These are phyloP conservation scores for Varanus salvator DNA, from an alignment of 2,113 vertebrate species.

Conservation along the genomic window DNA sequence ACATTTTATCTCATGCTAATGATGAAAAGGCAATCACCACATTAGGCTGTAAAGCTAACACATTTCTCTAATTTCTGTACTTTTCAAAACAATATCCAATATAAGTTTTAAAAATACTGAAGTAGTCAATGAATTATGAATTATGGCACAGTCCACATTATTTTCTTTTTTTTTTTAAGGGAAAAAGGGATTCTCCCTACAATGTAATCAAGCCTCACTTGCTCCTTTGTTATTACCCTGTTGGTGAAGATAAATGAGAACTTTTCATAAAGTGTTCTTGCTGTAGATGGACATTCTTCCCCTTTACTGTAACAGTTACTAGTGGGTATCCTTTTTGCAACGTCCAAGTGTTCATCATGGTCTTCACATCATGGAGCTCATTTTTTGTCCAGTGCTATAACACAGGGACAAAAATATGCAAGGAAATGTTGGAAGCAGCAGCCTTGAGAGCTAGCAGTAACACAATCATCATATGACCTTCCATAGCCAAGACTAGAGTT, in stretches of 20 bases:
- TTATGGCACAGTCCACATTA: not conserved
- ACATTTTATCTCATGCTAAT: not conserved
- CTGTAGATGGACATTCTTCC: slow-evolving; percentile 81
- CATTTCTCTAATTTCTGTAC: not conserved
- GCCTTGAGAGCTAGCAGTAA: not conserved
- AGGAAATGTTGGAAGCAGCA: not conserved
- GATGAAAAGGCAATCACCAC: not conserved
- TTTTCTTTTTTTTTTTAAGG: not conserved
- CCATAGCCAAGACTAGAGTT: not conserved
- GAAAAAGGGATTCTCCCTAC: not conserved
- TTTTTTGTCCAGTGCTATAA: slow-evolving; percentile 82
- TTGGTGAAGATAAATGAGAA: slow-evolving; percentile 56
- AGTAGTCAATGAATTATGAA: not conserved
- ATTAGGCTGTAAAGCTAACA: not conserved
- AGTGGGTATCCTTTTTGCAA: slow-evolving; percentile 92
- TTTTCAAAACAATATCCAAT: not conserved
- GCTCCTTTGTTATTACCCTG: slow-evolving; percentile 75
- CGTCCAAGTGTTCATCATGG: slow-evolving; percentile 92
- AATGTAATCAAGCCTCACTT: not conserved
- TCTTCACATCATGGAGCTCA: slow-evolving; percentile 79
- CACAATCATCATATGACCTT: not conserved
- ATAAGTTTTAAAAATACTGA: not conserved
- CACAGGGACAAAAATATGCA: not conserved
- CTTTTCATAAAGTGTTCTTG: slow-evolving; percentile 87
- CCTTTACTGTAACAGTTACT: slow-evolving; percentile 83